phyloP scores from a whole-genome alignment of 2,113 vertebrate genomes.

The Loxodonta africana region DNA sequence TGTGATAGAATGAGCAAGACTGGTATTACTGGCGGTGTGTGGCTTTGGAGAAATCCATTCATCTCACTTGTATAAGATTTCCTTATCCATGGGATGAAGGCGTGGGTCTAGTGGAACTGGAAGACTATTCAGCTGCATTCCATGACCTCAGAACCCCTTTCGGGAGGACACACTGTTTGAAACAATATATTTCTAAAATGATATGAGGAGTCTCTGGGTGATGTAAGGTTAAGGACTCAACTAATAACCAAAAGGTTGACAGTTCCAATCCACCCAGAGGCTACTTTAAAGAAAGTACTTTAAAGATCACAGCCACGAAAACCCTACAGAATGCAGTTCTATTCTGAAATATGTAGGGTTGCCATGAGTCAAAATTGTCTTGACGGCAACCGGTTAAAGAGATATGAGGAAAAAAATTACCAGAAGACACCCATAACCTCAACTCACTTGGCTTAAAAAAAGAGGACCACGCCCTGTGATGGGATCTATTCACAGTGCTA shows the following conservation, averaged over 20 bases:
- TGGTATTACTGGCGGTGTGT: neutral
- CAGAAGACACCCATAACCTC: neutral
- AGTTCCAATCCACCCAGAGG: too few species aligned
- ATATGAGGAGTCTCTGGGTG: too few species aligned
- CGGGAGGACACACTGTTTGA: neutral
- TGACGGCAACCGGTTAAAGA: neutral
- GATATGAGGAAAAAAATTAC: neutral
- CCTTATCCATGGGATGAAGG: neutral
- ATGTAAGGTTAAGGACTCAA: too few species aligned
- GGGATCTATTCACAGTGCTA: too few species aligned
- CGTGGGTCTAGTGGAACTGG: neutral
- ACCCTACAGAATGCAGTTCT: too few species aligned
- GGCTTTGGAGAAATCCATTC: neutral
- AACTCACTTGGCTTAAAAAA: neutral
- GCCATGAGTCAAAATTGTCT: too few species aligned
- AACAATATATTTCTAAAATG: conserved; percentile 29
- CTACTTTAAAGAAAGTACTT: too few species aligned
- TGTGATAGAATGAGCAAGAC: neutral
- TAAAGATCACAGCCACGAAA: too few species aligned
- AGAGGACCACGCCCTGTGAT: neutral
- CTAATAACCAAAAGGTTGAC: too few species aligned
- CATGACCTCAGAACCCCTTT: conserved; percentile 24
- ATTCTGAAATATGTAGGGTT: too few species aligned
- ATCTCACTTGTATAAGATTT: neutral
- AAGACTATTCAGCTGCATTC: neutral